Conservation (phyloP, 2,888 invertebrate genomes). For the Lycaena phlaeas region DNA sequence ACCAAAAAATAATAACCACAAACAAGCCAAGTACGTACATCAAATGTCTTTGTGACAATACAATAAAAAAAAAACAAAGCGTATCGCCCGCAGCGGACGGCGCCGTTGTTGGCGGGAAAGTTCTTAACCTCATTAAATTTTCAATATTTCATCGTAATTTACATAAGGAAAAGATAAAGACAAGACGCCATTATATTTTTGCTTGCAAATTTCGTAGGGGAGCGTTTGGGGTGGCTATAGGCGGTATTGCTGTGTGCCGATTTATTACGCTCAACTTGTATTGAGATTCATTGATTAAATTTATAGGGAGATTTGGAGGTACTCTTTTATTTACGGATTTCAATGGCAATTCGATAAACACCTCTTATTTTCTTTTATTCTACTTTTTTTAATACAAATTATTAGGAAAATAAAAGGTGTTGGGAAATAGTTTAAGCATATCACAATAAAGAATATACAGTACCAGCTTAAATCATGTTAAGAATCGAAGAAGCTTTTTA, state of each 20-base stretch:
- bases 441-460: too few relatives aligned
- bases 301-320: slow-evolving; percentile 33
- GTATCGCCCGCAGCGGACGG: slow-evolving; percentile 24
- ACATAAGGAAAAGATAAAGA: slow-evolving; percentile 71
- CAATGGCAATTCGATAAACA: slow-evolving; percentile 10
- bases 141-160: slow-evolving; percentile 51
- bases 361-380: too few relatives aligned
- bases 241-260: slow-evolving; percentile 45
- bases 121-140: slow-evolving; percentile 62
- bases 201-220: slow-evolving; percentile 53
- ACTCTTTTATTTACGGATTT: too few relatives aligned
- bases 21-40: neutral
- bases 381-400: too few relatives aligned
- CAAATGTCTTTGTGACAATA: slow-evolving; percentile 10
- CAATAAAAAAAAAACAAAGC: slow-evolving; percentile 15
- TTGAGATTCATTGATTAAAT: slow-evolving; percentile 59
- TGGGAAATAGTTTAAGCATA: too few relatives aligned
- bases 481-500: too few relatives aligned
- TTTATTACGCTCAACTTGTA: slow-evolving; percentile 54
- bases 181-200: slow-evolving; percentile 56
- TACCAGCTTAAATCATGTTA: too few relatives aligned
- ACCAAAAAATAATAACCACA: neutral
- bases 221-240: slow-evolving; percentile 32
- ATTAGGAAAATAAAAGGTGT: too few relatives aligned
- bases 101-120: slow-evolving; percentile 47